Evolutionary conservation across 2,888 invertebrate species (phyloP).

Genomic region (Vanessa cardui): DNA sequence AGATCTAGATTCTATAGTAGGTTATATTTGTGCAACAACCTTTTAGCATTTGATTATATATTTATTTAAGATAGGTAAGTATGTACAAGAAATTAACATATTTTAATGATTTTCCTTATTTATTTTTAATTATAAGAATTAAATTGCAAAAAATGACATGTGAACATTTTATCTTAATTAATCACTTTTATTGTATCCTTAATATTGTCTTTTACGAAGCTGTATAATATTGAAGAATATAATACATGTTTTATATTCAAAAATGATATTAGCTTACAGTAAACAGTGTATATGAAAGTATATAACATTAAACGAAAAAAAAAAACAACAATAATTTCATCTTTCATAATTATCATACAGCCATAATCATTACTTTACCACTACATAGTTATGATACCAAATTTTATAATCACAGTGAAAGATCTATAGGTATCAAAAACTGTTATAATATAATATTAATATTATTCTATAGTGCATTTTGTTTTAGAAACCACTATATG

Average conservation of each 20-base stretch:
- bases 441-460: constrained; percentile 50
- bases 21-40: background rate
- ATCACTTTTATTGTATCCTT: constrained; percentile 39
- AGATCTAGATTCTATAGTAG: too few species aligned
- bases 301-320: constrained; percentile 39
- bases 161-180: constrained; percentile 40
- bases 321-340: constrained; percentile 40
- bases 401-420: constrained; percentile 51
- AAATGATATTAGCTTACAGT: constrained; percentile 43
- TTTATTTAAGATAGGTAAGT: background rate
- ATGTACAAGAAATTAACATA: constrained; percentile 15
- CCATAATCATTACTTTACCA: constrained; percentile 45
- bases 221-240: constrained; percentile 42
- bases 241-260: constrained; percentile 38
- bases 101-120: constrained; percentile 34
- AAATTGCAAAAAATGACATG: constrained; percentile 40
- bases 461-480: constrained; percentile 65
- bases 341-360: constrained; percentile 46
- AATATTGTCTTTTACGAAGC: constrained; percentile 45
- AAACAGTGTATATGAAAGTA: constrained; percentile 42
- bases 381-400: constrained; percentile 47
- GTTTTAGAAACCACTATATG: constrained; percentile 65
- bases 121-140: constrained; percentile 42
- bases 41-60: background rate
- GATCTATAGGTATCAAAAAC: constrained; percentile 58